Evolutionary conservation across 2,113 vertebrate species (phyloP).

Genomic region (Oophaga pumilio): DNA sequence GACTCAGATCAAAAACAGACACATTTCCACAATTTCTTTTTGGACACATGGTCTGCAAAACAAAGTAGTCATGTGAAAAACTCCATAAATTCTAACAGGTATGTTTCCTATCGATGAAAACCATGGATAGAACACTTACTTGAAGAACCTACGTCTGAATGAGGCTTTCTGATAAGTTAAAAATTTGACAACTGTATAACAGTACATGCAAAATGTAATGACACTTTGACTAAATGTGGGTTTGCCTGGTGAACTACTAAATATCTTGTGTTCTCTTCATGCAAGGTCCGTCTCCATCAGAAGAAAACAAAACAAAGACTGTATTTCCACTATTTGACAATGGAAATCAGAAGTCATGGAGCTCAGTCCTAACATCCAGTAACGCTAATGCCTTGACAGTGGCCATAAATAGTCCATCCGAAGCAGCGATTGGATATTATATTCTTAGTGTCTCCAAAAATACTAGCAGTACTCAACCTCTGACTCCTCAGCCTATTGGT

Average conservation of each 20-base stretch:
- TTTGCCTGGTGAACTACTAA: neutral
- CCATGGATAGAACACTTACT: too few relatives aligned
- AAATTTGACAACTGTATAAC: neutral
- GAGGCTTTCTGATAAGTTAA: too few relatives aligned
- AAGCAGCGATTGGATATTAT: slow-evolving; percentile 82
- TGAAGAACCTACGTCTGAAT: too few relatives aligned
- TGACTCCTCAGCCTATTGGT: slow-evolving; percentile 65
- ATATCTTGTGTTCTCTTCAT: slow-evolving; percentile 17
- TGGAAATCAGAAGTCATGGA: slow-evolving; percentile 61
- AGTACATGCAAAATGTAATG: neutral
- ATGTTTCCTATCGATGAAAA: too few relatives aligned
- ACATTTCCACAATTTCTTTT: too few relatives aligned
- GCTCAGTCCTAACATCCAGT: slow-evolving; percentile 57
- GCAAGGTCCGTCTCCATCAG: slow-evolving; percentile 74
- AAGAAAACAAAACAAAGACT: slow-evolving; percentile 71
- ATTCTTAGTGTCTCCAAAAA: slow-evolving; percentile 71
- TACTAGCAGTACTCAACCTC: slow-evolving; percentile 64
- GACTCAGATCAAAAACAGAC: too few relatives aligned
- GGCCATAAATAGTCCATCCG: slow-evolving; percentile 71
- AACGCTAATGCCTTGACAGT: slow-evolving; percentile 55
- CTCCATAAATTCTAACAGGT: too few relatives aligned
- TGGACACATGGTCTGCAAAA: too few relatives aligned
- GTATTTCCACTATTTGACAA: slow-evolving; percentile 64
- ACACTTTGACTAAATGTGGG: neutral
- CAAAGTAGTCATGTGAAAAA: too few relatives aligned